Evolutionary conservation across 2,888 invertebrate genomes (phyloP), one percentile per base, ranked within the genome.

Genomic region (Sphaeridia pumilis): DNA sequence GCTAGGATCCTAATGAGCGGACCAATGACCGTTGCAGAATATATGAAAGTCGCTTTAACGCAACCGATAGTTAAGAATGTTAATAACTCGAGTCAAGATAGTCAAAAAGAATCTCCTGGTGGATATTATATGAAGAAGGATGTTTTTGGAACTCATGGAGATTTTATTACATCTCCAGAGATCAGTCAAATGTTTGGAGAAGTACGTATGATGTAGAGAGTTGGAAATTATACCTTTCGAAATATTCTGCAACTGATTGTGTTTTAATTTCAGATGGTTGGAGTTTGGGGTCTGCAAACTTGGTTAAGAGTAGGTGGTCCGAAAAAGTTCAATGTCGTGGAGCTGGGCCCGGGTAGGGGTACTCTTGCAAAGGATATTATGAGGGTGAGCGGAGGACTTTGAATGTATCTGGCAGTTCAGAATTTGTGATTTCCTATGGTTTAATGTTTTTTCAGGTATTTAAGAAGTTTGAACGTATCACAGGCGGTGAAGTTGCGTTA

Each of bases 131-230:
- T 89, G 82, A 67, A 81, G 60, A 81, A 79, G 62, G 88, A 95
- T 73, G 86, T 90, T 1, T 87, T 97, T 70, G 94, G 97, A 0
- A 74, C 76, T 46, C 72, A 77, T 7, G 98, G 97, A 0, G 97
- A 98, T 71, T 98, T 97, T 67, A 83, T 87, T 55, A 98, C 98
- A 3, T 94, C 97, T 0, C 98, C 98, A 3, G 98, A 98, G 78
- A 83, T 98, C 49, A 84, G 83, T 61, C 95, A 95, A 71, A 78
- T 98, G 66, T 98, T 98, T 76, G 97, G 97, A 50, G 98, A 98
- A 77, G 83, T 85, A 72, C 65, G 66, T 26, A n/a, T n/a, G n/a
- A n/a, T n/a, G n/a, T n/a, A n/a, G n/a, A n/a, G n/a, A n/a, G n/a
- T n/a, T n/a, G n/a, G n/a, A n/a, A n/a, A n/a, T n/a, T n/a, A n/a